phyloP scores from a whole-genome alignment of 2,113 vertebrate genomes.

The Cichladusa arquata region DNA sequence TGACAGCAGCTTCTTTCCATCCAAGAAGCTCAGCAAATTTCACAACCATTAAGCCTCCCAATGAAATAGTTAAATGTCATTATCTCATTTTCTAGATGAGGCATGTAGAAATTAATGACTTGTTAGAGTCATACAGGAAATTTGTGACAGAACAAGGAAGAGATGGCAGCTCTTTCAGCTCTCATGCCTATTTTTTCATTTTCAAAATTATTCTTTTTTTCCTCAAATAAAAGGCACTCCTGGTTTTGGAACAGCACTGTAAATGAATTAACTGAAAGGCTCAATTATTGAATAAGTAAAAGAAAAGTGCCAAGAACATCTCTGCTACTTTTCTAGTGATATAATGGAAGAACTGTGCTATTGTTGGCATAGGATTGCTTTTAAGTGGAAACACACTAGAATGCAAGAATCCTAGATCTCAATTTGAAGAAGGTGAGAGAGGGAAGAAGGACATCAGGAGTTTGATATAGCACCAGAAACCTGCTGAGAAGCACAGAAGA shows the following conservation, averaged over 20 bases:
- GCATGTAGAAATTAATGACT: neutral
- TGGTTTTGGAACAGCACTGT: neutral
- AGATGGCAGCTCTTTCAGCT: neutral
- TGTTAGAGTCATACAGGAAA: conserved; percentile 8
- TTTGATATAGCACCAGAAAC: neutral
- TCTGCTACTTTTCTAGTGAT: neutral
- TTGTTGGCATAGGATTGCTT: neutral
- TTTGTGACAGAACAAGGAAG: neutral
- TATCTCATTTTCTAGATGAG: conserved; percentile 55
- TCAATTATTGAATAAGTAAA: neutral
- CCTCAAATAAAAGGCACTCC: neutral
- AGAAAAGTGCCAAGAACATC: neutral
- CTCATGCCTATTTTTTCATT: neutral
- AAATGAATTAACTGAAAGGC: neutral
- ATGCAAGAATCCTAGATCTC: neutral
- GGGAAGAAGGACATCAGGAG: neutral
- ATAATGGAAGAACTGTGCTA: neutral
- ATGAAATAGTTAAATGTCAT: conserved; percentile 51
- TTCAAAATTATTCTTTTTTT: neutral
- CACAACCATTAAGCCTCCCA: conserved; percentile 24
- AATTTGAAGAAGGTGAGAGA: neutral
- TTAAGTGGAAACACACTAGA: neutral
- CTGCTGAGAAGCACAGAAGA: neutral
- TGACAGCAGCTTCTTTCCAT: conserved; percentile 39
- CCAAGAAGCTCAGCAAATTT: conserved; percentile 52